phyloP scores from a whole-genome alignment of 2,888 invertebrate species.

The Nysson spinosus region DNA sequence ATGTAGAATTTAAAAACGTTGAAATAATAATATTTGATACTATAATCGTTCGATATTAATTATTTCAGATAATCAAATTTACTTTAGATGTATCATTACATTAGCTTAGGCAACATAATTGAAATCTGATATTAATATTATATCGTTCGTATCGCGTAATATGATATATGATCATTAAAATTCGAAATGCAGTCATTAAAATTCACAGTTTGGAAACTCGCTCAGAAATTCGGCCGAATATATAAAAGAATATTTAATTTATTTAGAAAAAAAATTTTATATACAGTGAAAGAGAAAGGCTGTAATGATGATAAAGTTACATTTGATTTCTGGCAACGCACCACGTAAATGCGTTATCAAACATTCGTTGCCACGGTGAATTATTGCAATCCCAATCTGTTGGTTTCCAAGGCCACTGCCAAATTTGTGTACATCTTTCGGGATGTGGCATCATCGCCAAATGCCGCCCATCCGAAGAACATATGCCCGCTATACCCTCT shows the following conservation, averaged over 20 bases:
- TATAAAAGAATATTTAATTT: neutral
- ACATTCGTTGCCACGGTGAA: conserved; percentile 95
- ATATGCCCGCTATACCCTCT: conserved; percentile 92
- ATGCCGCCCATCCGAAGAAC: conserved; percentile 94
- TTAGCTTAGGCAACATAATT: too few relatives aligned
- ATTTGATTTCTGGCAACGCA: conserved; percentile 50
- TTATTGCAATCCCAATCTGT: conserved; percentile 79
- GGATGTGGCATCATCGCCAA: conserved; percentile 99
- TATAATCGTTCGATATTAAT: too few relatives aligned
- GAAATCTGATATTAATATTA: too few relatives aligned
- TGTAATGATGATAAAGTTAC: neutral
- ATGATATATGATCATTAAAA: too few relatives aligned
- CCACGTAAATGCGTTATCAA: conserved; percentile 92
- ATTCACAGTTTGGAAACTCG: too few relatives aligned
- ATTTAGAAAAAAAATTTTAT: neutral
- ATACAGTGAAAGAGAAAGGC: neutral
- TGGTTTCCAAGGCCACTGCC: conserved; percentile 91
- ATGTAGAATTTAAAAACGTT: too few relatives aligned
- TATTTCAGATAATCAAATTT: too few relatives aligned
- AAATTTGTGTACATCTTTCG: conserved; percentile 92
- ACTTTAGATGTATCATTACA: too few relatives aligned
- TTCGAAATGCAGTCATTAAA: too few relatives aligned
- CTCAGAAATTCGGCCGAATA: too few relatives aligned
- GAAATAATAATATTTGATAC: too few relatives aligned
- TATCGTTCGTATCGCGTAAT: too few relatives aligned